Evolutionary conservation across 2,797 vertebrate genomes (phyloP).

Genomic region (Euthynnus affinis): DNA sequence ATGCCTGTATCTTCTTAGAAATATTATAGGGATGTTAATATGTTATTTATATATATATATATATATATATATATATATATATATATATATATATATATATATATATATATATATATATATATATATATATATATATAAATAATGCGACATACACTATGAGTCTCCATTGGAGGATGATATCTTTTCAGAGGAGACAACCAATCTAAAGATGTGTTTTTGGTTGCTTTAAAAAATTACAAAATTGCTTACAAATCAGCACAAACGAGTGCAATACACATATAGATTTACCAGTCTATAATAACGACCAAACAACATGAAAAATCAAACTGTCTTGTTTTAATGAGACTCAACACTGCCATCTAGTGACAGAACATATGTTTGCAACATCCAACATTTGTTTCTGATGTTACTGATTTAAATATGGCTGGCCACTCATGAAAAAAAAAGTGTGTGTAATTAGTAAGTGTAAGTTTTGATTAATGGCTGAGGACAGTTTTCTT

Average conservation of each 20-base stretch:
- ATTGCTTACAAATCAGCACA: neutral
- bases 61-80: too few relatives aligned
- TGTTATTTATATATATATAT: too few relatives aligned
- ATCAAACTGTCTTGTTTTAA: neutral
- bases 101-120: too few relatives aligned
- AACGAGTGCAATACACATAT: neutral
- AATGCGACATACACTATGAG: neutral
- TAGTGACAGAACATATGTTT: constrained; percentile 20
- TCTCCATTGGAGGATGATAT: neutral
- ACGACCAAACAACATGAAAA: neutral
- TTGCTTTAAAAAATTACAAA: too few relatives aligned
- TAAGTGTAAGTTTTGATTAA: neutral
- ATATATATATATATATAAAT: too few relatives aligned
- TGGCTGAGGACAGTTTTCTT: neutral
- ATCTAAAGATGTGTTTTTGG: too few relatives aligned
- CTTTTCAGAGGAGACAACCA: too few relatives aligned
- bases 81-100: too few relatives aligned
- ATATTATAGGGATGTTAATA: neutral
- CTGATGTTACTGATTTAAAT: neutral
- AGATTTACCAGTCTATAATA: neutral
- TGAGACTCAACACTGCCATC: constrained; percentile 46
- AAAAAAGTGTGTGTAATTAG: neutral
- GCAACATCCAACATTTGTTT: neutral
- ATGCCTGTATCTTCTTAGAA: neutral
- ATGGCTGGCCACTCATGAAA: neutral